Evolutionary conservation across 2,113 vertebrate genomes (phyloP).

Genomic region (Hirundichthys speculiger): DNA sequence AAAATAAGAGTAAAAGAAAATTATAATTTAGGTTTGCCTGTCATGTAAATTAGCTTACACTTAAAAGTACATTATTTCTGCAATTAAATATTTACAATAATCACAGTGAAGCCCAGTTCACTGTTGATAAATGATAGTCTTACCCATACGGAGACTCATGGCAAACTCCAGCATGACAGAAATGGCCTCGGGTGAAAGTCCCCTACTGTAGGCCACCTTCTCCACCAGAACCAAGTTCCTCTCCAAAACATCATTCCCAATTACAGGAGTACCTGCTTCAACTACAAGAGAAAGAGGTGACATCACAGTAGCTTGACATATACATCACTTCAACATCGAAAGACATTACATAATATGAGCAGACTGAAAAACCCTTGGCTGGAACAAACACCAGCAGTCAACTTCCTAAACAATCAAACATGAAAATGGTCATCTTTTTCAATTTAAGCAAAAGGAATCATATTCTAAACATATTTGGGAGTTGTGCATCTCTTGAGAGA

Average conservation of each 20-base stretch:
- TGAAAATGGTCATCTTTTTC: too few relatives aligned
- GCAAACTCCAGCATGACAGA: constrained; percentile 84
- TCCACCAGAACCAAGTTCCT: constrained; percentile 85
- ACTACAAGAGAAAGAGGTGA: constrained; percentile 65
- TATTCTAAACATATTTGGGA: too few relatives aligned
- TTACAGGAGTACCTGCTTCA: constrained; percentile 64
- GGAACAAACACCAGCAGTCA: background rate
- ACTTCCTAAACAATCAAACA: too few relatives aligned
- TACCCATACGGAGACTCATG: constrained; percentile 91
- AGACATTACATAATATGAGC: background rate
- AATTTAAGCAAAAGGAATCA: too few relatives aligned
- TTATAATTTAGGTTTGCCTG: background rate
- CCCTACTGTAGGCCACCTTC: constrained; percentile 81
- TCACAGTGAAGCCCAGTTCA: background rate
- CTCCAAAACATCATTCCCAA: constrained; percentile 76
- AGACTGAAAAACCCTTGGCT: background rate
- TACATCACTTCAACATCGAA: background rate
- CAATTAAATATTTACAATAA: constrained; percentile 2
- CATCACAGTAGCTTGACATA: background rate
- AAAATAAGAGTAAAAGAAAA: background rate
- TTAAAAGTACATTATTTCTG: background rate
- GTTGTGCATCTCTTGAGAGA: too few relatives aligned
- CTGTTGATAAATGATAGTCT: constrained; percentile 15
- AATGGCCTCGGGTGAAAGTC: constrained; percentile 85
- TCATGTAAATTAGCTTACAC: background rate